These are phyloP conservation scores for Mythimna lalbum DNA, from an alignment of 2,888 invertebrate species.

Conservation along the genomic window DNA sequence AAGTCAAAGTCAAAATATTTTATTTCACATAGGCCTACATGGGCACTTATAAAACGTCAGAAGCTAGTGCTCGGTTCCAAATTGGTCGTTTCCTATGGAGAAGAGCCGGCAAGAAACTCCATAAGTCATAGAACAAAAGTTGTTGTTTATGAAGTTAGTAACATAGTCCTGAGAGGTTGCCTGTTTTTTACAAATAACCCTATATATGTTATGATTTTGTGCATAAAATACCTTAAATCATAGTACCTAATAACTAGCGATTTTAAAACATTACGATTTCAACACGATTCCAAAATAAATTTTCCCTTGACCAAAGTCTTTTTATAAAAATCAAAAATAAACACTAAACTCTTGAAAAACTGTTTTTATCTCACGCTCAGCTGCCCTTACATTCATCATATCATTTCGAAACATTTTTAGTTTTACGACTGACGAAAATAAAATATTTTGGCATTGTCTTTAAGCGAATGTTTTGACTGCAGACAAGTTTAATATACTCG, in stretches of 20 bases:
- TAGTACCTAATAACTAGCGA: neutral
- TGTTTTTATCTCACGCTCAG: slow-evolving; percentile 7
- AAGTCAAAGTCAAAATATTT: no score
- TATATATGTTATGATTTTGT: no score
- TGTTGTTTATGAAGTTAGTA: no score
- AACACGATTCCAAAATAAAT: neutral
- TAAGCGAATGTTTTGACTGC: slow-evolving; percentile 28
- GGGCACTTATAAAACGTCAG: no score
- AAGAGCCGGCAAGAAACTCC: no score
- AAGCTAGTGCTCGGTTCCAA: no score
- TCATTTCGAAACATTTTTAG: slow-evolving; percentile 37
- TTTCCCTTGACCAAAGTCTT: neutral
- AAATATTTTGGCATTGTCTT: slow-evolving; percentile 48
- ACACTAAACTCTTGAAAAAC: slow-evolving; percentile 12
- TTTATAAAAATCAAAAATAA: neutral
- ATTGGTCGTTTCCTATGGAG: no score
- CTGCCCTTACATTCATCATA: slow-evolving; percentile 36
- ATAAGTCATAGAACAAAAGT: no score
- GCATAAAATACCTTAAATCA: no score
- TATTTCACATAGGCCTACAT: no score
- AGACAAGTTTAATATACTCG: slow-evolving; percentile 12
- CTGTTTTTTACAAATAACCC: no score
- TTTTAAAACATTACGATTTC: neutral
- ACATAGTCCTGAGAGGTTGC: no score
- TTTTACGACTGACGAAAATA: slow-evolving; percentile 53